Conservation (phyloP, 2,888 invertebrate species). For the Melipona bicolor region DNA sequence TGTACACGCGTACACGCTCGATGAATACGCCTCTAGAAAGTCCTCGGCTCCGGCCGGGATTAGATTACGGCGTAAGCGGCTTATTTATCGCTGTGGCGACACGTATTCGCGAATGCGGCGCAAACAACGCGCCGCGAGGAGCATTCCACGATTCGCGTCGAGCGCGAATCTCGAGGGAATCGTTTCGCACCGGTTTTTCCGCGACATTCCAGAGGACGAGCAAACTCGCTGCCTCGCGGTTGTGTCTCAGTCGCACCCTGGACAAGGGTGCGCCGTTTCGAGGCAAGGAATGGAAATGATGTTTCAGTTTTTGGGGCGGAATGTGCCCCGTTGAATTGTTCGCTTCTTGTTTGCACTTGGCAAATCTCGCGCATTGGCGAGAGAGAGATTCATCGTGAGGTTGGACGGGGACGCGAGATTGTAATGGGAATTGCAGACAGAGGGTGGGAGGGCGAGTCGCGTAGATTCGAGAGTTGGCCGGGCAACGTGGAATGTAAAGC, state of each 20-base stretch:
- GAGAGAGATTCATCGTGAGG: not conserved
- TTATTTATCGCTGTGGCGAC: constrained; percentile 70
- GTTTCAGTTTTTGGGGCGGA: not conserved
- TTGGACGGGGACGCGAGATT: not conserved
- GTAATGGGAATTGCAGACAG: not conserved
- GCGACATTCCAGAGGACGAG: constrained; percentile 6
- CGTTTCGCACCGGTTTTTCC: constrained; percentile 35
- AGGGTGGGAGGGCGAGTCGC: not conserved
- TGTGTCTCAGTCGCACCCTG: not conserved
- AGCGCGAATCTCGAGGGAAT: constrained; percentile 10
- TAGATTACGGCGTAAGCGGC: constrained; percentile 71
- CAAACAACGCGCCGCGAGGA: constrained; percentile 51
- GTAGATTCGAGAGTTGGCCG: not conserved
- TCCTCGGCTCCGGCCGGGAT: constrained; percentile 49
- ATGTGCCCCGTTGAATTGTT: not conserved
- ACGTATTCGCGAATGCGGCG: constrained; percentile 50
- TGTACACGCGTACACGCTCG: constrained; percentile 45
- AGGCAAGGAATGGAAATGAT: not conserved
- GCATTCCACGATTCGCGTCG: constrained; percentile 22
- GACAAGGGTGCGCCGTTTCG: not conserved
- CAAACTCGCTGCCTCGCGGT: too few relatives aligned
- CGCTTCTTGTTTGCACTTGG: not conserved
- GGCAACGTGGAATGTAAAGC: not conserved
- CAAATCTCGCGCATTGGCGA: not conserved
- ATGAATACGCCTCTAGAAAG: constrained; percentile 24